These are phyloP conservation scores for Drosophila macrospina DNA, from an alignment of 2,888 invertebrate species.

Conservation along the genomic window DNA sequence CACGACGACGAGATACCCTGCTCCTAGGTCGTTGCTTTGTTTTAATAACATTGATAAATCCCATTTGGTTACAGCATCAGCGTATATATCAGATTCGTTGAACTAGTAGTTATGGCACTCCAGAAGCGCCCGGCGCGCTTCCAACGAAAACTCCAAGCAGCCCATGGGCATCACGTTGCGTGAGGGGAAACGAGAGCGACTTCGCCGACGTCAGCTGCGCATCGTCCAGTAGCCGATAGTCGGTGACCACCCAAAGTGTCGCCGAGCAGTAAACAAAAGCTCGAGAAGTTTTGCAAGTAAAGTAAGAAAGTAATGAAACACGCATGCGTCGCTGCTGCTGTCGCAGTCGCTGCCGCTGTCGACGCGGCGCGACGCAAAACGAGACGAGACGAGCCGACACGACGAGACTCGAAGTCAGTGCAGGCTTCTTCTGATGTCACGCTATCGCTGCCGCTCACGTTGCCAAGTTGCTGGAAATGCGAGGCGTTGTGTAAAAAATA, in stretches of 20 bases:
- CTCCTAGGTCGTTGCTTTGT: too few relatives aligned
- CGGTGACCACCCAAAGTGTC: constrained; percentile 12
- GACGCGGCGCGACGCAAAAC: background rate
- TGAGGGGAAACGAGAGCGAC: constrained; percentile 2
- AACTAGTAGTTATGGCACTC: background rate
- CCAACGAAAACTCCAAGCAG: constrained; percentile 2
- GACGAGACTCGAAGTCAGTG: background rate
- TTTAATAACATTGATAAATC: too few relatives aligned
- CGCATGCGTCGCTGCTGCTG: background rate
- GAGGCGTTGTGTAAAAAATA: background rate
- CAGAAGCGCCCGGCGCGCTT: background rate
- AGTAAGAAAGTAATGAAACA: background rate
- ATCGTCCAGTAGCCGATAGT: background rate
- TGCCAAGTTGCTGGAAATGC: background rate
- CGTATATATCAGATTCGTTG: background rate
- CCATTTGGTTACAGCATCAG: background rate
- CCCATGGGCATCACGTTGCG: background rate
- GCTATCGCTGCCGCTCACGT: background rate
- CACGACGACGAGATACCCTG: too few relatives aligned
- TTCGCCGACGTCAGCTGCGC: background rate
- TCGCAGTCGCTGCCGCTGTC: background rate
- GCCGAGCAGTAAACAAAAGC: constrained; percentile 3
- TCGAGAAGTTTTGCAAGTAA: constrained; percentile 1
- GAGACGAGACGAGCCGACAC: too few relatives aligned
- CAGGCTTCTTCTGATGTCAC: background rate